phyloP scores from a whole-genome alignment of 2,888 invertebrate genomes.

The Drosophila mercatorum region DNA sequence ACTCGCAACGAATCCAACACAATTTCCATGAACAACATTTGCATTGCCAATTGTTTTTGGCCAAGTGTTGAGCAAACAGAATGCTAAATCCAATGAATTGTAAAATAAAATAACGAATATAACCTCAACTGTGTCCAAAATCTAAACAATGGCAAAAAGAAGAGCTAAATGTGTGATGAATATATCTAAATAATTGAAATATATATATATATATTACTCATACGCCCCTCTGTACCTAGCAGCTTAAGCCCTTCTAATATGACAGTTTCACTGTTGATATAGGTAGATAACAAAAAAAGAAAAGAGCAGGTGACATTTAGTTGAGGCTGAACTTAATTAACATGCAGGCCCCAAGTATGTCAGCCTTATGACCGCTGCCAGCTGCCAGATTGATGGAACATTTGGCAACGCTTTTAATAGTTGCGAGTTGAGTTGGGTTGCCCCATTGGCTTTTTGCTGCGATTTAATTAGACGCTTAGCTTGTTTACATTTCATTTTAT shows the following conservation, averaged over 20 bases:
- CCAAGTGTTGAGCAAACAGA: conserved; percentile 65
- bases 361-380: conserved; percentile 28
- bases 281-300: conserved; percentile 50
- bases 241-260: conserved; percentile 54
- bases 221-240: conserved; percentile 8
- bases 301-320: conserved; percentile 44
- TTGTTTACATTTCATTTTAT: conserved; percentile 70
- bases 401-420: conserved; percentile 63
- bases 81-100: conserved; percentile 48
- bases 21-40: conserved; percentile 36
- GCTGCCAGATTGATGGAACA: conserved; percentile 64
- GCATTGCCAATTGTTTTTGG: conserved; percentile 46
- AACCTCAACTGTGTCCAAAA: conserved; percentile 17
- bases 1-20: conserved; percentile 20
- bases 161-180: conserved; percentile 9
- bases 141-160: neutral
- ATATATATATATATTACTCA: conserved; percentile 9
- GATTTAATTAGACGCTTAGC: conserved; percentile 74
- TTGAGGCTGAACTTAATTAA: conserved; percentile 69
- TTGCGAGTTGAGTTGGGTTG: conserved; percentile 53
- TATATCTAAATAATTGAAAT: conserved; percentile 22
- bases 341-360: conserved; percentile 23
- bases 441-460: conserved; percentile 28
- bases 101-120: conserved; percentile 39
- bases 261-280: conserved; percentile 58